Base-by-base conservation (phyloP, 1,140 invertebrate species). In the Procambarus virginalis region DNA sequence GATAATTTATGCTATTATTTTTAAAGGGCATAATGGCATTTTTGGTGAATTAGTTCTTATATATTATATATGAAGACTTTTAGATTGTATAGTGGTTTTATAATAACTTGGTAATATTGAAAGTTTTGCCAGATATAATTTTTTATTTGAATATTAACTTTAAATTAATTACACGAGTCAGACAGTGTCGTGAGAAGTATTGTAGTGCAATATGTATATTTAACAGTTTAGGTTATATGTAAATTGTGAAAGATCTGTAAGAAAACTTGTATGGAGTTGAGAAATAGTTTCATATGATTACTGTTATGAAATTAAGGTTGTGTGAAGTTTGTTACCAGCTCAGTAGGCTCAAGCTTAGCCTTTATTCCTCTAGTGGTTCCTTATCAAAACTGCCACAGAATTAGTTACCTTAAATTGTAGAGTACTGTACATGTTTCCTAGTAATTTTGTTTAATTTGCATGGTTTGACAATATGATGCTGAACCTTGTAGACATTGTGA, bases 291-390 rank as follows among this genome's bases (percentile, higher is more conserved):
- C 34, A 80, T 80, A 55, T 55, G 78, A 80, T 55, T 22, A 80
- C 49, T 78, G 77, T 49, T 78, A 78, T 51, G 46, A 51, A 17
- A 80, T 80, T 80, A 80, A 58, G 78, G 78, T 80, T 80, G 78
- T 80, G 78, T 80, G 49, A 80, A 80, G 17, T 80, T 80, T 80
- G 78, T 80, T 80, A 80, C 58, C 78, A 55, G 78, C 78, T 80
- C 78, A 17, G 45, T 80, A 80, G 78, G 78, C 78, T 80, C 49
- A 58, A 80, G 78, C n/a, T 58, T 80, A 80, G 78, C 78, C 78
- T 80, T 80, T 80, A 58, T 80, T 80, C 51, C 49, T 80, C 49
- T 80, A 80, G 78, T 80, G 49, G 78, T 80, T 80, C 78, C 78
- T 80, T 55, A 55, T n/a, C 78, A 55, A 55, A 34, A 80, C 78